Base-by-base conservation (phyloP, 1,140 invertebrate genomes). In the Lasioglossum baleicum region DNA sequence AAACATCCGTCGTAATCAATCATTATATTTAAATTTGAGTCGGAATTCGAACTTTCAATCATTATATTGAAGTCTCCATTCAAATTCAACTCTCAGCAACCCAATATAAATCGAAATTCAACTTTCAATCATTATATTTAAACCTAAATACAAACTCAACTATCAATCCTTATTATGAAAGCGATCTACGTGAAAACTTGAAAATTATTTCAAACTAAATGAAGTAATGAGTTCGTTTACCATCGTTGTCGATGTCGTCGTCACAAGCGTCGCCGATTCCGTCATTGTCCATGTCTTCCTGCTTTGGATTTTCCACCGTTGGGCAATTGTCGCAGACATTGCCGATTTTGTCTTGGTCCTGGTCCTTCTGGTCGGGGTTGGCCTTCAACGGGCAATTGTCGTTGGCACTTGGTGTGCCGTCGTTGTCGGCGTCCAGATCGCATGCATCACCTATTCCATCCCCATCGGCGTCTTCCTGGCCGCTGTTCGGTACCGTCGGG, bases 291-390 rank as follows among this genome's bases (percentile, higher is more conserved):
- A 95, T 94, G 87, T 98, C 97, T 82, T 95, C 94, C 89, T 99
- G 98, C 61, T 96, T 94, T 1, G 95, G 93, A 94, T 99, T 99
- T 11, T 68, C 86, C 0, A 96, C 93, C 0, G 95, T 95, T 0
- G 97, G 97, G 89, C 98, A 99, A 93, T 99, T 99, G 90, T 99
- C 98, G 88, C 98, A 99, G 11, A 95, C 96, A 91, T 99, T 98
- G 0, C 98, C 98, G 17, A 95, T 92, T 61, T 94, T 94, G 88
- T 98, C 97, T 53, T 93, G 91, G 89, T 97, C 96, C 0, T 87
- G 92, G 84, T 95, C 94, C 17, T 91, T 88, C 73, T 95, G 95
- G 22, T 82, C 85, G 11, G 96, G 94, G 40, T 96, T 96, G 26
- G 93, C 91, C 6, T 93, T 90, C 8, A 96, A 85, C 0, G 90